Base-by-base conservation (phyloP, 2,888 invertebrate species). In the Dorcus hopei region DNA sequence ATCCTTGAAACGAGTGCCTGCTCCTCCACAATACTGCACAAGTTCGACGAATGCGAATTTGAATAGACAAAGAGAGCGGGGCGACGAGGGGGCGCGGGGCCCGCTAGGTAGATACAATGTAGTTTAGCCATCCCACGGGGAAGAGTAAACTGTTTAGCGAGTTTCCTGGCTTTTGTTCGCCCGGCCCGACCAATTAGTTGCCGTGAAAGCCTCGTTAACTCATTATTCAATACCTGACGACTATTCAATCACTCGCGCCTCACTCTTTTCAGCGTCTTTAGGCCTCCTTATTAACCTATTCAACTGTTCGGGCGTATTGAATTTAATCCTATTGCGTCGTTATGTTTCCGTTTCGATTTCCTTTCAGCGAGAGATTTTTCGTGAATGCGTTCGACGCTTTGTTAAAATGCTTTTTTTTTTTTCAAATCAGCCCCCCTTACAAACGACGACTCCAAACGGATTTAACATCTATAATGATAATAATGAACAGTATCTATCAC, bases 141-240 rank as follows among this genome's bases (percentile, higher is more conserved):
- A 58, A 58, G 59, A 59, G 56, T 59, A 60, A 69, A 71, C 69
- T 72, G 72, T 72, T 71, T 70, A 68, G 69, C 63, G 68, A 69
- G 71, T 70, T 70, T 68, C 70, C 57, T 61, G 68, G 68, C 68
- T 67, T 69, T 71, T 71, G 70, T 70, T 70, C 68, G 65, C 61
- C 58, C 65, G 68, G 66, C 70, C 68, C 72, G 67, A 73, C 70
- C 73, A 71, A 72, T 73, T 72, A 72, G 72, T 68, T 66, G 65
- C 60, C 64, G 65, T 73, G 71, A 73, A 72, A 72, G 70, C 66
- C 70, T 72, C 70, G 70, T 71, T 72, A 69, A 64, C 69, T 70
- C 66, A 70, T 70, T 70, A 70, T 70, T 70, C 68, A 70, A 67
- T 67, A 67, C 68, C 69, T 70, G 66, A 68, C 69, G 68, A 70